phyloP scores from a whole-genome alignment of 1,140 invertebrate genomes.

The Nylanderia fulva region DNA sequence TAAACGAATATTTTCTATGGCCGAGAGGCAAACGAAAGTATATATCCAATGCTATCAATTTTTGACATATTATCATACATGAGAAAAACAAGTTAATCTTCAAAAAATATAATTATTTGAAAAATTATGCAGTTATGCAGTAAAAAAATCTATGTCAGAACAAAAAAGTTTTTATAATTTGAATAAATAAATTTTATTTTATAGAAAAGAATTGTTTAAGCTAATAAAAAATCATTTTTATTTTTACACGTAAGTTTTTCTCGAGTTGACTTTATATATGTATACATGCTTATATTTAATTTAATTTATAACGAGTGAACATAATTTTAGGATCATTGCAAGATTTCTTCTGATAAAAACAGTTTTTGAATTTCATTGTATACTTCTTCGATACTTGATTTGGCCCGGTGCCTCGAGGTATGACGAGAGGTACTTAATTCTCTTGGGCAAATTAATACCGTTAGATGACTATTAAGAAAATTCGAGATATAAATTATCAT shows the following conservation, averaged over 20 bases:
- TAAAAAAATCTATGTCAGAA: background rate
- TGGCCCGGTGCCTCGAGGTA: conserved; percentile 13
- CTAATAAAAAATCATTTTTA: background rate
- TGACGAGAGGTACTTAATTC: conserved; percentile 3
- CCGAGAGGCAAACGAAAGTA: background rate
- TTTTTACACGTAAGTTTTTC: background rate
- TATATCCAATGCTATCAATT: background rate
- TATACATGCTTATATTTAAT: background rate
- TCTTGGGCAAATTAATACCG: conserved; percentile 41
- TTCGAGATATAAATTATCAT: conserved; percentile 27
- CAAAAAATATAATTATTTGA: no score
- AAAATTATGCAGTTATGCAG: no score
- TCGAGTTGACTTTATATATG: background rate
- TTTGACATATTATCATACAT: background rate
- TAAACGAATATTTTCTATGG: conserved; percentile 3
- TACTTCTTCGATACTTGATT: background rate
- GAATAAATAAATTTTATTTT: background rate
- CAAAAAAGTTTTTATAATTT: background rate
- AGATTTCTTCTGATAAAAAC: background rate
- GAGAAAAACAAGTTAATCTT: background rate
- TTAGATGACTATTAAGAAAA: conserved; percentile 40
- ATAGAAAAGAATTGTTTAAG: background rate
- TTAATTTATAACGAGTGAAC: background rate
- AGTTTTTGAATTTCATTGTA: background rate
- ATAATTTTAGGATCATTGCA: background rate